Evolutionary conservation across 2,888 invertebrate genomes (phyloP), one percentile per base, ranked within the genome.

Genomic region (Hirudinaria manillensis): DNA sequence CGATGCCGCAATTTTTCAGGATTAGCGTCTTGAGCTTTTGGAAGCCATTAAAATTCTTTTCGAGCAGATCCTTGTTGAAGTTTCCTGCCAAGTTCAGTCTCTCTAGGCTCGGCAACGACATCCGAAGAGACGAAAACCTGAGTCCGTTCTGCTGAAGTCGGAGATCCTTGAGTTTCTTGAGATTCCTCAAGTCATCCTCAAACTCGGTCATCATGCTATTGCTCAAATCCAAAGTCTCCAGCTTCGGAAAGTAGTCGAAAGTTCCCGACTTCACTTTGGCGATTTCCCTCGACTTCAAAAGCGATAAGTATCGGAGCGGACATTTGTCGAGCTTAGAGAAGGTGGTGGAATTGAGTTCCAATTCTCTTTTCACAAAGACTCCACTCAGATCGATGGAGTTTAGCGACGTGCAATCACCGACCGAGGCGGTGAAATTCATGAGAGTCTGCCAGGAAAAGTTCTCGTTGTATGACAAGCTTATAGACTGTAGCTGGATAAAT

Each of bases 101-200:
- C 32, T 68, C 34, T 1, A 68, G 68, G 16, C 21, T 68, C 16
- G 68, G 68, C n/a, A 68, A 34, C 19, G n/a, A 29, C 16, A 29
- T 13, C 6, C 6, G 68, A 6, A 68, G 13, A 2, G 68, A 68
- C n/a, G 36, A 68, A n/a, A 34, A 32, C 6, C n/a, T 68, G 21
- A 68, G 68, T 24, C 36, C 1, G 32, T 68, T 68, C 16, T 34
- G 2, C 21, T n/a, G n/a, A 6, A 68, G n/a, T n/a, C 32, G 16
- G n/a, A 68, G 32, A 34, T 36, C 36, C n/a, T 68, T 68, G n/a
- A 68, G 68, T 10, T 29, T 68, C 27, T 68, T 68, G 27, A 34
- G 32, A n/a, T 34, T 68, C 68, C 1, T 32, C 68, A 34, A 34
- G 32, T 32, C 16, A 10, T n/a, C 68, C 21, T 68, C 45, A 7